Evolutionary conservation across 1,140 invertebrate species (phyloP).

Genomic region (Brachionus rubens): DNA sequence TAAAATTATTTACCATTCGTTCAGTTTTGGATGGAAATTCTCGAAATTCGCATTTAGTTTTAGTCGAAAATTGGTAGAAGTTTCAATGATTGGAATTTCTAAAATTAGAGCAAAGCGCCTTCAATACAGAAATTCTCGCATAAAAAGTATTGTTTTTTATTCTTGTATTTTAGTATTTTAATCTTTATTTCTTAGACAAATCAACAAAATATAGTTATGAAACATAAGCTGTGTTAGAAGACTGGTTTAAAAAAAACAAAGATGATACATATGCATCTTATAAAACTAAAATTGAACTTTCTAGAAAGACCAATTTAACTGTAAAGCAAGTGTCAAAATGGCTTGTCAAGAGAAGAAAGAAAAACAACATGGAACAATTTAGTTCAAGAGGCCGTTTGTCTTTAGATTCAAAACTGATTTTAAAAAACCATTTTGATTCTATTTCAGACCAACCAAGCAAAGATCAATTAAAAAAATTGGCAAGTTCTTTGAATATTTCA

Average conservation of each 20-base stretch:
- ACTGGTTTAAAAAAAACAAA: background rate
- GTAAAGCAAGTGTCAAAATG: constrained; percentile 28
- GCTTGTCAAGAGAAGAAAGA: constrained; percentile 13
- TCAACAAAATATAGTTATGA: constrained; percentile 10
- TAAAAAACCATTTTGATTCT: constrained; percentile 25
- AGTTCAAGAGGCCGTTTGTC: background rate
- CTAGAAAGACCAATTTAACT: background rate
- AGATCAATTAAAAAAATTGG: constrained; percentile 15
- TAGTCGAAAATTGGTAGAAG: constrained; percentile 1
- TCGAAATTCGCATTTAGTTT: constrained; percentile 16
- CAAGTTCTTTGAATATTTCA: background rate
- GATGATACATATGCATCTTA: background rate
- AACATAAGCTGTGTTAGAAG: background rate
- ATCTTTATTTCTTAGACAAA: background rate
- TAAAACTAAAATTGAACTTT: constrained; percentile 5
- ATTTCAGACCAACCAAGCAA: constrained; percentile 9
- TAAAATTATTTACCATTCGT: constrained; percentile 7
- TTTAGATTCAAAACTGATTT: constrained; percentile 23
- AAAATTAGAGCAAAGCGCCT: background rate
- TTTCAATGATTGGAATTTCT: constrained; percentile 3
- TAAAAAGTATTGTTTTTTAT: background rate
- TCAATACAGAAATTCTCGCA: background rate
- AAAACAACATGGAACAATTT: constrained; percentile 10
- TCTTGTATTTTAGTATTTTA: background rate
- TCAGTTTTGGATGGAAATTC: background rate